Conservation (phyloP, 2,113 vertebrate genomes). For the Uria lomvia region DNA sequence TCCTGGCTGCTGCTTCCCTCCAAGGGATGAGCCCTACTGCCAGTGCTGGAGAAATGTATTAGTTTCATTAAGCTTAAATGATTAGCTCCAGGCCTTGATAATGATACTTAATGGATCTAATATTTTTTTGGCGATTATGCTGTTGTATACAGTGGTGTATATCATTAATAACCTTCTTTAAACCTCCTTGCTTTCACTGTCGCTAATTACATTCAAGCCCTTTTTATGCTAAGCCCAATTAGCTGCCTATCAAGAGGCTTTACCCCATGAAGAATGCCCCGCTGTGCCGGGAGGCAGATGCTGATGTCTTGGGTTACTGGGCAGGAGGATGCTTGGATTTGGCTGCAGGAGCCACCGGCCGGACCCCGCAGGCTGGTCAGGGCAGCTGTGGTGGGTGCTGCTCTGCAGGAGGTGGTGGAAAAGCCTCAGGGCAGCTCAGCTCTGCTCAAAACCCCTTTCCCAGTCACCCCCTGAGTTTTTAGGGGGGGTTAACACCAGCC, state of each 20-base stretch:
- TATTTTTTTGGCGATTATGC: background rate
- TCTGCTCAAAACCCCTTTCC: background rate
- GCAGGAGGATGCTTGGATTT: background rate
- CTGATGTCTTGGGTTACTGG: background rate
- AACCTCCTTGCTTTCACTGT: background rate
- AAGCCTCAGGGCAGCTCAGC: background rate
- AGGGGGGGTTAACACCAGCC: background rate
- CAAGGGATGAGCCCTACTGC: background rate
- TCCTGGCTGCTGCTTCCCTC: background rate
- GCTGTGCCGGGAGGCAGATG: background rate
- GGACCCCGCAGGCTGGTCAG: background rate
- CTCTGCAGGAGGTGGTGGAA: background rate
- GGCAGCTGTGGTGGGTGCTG: background rate
- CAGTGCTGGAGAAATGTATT: slow-evolving; percentile 31
- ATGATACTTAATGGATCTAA: slow-evolving; percentile 62
- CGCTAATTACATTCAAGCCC: background rate
- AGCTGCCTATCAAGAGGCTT: background rate
- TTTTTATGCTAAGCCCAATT: background rate
- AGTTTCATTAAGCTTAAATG: slow-evolving; percentile 61
- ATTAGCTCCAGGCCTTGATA: slow-evolving; percentile 63
- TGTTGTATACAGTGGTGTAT: slow-evolving; percentile 30
- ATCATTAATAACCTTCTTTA: slow-evolving; percentile 56
- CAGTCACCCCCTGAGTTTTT: background rate
- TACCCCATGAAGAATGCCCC: background rate
- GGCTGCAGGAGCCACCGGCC: fast-evolving